A percentile compares a stretch with the other conserved stretches of the same genome.
Conservation (phyloP, 2,888 invertebrate genomes). For the Pseudolycoriella hygida region DNA sequence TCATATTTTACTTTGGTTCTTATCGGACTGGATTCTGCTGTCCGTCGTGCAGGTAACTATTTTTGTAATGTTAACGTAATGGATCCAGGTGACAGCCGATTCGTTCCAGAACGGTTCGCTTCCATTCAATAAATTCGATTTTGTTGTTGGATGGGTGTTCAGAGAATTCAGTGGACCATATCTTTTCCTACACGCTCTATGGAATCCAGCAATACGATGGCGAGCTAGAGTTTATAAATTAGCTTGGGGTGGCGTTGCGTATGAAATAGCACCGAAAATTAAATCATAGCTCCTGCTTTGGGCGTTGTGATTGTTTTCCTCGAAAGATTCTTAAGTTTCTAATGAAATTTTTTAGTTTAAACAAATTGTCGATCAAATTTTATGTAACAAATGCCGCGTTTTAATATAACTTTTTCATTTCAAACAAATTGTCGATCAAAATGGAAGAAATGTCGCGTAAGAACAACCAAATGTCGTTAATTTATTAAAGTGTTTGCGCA, state of each 20-base stretch:
- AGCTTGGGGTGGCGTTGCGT: conserved; percentile 90
- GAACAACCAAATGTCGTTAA: no score
- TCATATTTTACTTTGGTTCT: conserved; percentile 87
- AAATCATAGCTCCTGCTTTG: neutral
- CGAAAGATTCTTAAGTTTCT: no score
- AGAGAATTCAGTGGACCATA: conserved; percentile 83
- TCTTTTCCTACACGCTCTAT: conserved; percentile 69
- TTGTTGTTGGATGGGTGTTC: conserved; percentile 86
- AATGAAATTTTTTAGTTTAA: no score
- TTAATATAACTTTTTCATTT: no score
- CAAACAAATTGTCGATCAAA: no score
- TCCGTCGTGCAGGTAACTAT: conserved; percentile 56
- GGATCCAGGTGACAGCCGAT: neutral
- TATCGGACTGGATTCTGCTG: conserved; percentile 87
- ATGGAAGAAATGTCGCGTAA: no score
- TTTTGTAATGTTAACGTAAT: no score
- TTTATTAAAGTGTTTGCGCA: no score
- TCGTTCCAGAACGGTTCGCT: conserved; percentile 64
- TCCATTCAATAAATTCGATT: conserved; percentile 89
- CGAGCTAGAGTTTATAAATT: conserved; percentile 77
- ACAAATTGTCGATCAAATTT: no score
- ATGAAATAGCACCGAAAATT: conserved; percentile 43
- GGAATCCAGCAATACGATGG: conserved; percentile 85
- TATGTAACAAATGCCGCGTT: no score
- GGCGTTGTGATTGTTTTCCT: no score